Evolutionary conservation across 1,140 invertebrate species (phyloP).

Genomic region (Cardiocondyla obscurior): DNA sequence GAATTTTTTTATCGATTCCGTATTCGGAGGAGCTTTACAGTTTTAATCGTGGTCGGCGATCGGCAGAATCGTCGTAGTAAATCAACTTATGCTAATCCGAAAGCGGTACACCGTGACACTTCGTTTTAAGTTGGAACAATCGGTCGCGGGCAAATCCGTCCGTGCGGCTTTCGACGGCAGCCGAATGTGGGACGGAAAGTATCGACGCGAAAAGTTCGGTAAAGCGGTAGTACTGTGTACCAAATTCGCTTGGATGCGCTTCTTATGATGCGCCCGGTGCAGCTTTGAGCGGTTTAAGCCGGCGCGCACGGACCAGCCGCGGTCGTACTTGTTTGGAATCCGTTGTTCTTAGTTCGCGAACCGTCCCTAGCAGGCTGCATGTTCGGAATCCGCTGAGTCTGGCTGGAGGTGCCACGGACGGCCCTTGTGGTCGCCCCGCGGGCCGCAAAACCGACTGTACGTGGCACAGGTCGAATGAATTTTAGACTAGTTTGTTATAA

Average conservation of each 20-base stretch:
- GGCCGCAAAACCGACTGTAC: slow-evolving; percentile 52
- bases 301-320: neutral
- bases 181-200: neutral
- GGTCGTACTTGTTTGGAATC: slow-evolving; percentile 53
- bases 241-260: slow-evolving; percentile 25
- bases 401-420: slow-evolving; percentile 27
- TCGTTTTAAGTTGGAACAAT: neutral
- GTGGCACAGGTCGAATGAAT: slow-evolving; percentile 31
- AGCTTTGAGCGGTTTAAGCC: slow-evolving; percentile 41
- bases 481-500: slow-evolving; percentile 37
- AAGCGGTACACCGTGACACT: neutral
- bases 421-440: slow-evolving; percentile 25
- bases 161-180: slow-evolving; percentile 7
- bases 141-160: neutral
- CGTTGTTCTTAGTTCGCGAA: slow-evolving; percentile 57
- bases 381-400: slow-evolving; percentile 7
- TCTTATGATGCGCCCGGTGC: slow-evolving; percentile 40
- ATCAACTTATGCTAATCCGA: slow-evolving; percentile 7
- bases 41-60: neutral
- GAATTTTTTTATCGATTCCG: neutral
- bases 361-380: slow-evolving; percentile 33
- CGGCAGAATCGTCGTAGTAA: neutral
- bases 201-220: slow-evolving; percentile 4
- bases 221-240: slow-evolving; percentile 6
- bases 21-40: neutral